These are phyloP conservation scores for Aquatica leii DNA, from an alignment of 2,888 invertebrate species.

Conservation along the genomic window DNA sequence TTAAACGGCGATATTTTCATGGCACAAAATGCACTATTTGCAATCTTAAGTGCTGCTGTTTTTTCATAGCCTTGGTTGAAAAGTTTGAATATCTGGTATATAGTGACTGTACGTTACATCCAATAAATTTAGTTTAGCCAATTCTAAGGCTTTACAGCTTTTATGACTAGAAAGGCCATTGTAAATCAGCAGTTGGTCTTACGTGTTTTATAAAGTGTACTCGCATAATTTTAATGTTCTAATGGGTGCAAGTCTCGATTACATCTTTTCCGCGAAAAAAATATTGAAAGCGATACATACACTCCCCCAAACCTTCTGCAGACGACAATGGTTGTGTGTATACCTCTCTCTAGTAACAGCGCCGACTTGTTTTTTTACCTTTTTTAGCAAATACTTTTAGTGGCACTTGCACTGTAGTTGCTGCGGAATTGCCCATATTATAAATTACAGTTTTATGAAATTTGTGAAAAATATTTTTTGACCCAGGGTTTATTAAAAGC, in stretches of 20 bases:
- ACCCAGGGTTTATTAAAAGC: slow-evolving; percentile 34
- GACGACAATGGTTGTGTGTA: slow-evolving; percentile 30
- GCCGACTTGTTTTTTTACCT: too few relatives aligned
- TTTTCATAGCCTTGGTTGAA: slow-evolving; percentile 20
- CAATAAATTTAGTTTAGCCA: slow-evolving; percentile 9
- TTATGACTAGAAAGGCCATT: neutral
- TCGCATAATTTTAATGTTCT: too few relatives aligned
- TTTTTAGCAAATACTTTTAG: too few relatives aligned
- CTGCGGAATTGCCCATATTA: slow-evolving; percentile 26
- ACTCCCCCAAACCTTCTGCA: slow-evolving; percentile 16
- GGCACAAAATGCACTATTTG: slow-evolving; percentile 18
- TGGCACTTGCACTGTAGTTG: too few relatives aligned
- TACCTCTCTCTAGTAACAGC: too few relatives aligned
- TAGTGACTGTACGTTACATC: neutral
- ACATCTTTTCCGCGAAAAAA: neutral
- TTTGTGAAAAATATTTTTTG: slow-evolving; percentile 15
- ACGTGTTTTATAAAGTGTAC: too few relatives aligned
- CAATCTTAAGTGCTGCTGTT: slow-evolving; percentile 21
- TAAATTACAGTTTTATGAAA: slow-evolving; percentile 21
- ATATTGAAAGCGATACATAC: neutral
- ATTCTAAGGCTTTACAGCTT: too few relatives aligned
- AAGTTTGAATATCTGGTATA: slow-evolving; percentile 19
- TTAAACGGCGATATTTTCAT: slow-evolving; percentile 23
- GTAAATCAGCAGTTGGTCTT: too few relatives aligned
- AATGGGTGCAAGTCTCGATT: neutral